Evolutionary conservation across 2,888 invertebrate genomes (phyloP), one percentile per base, ranked within the genome.

Genomic region (Tenthredo livida): DNA sequence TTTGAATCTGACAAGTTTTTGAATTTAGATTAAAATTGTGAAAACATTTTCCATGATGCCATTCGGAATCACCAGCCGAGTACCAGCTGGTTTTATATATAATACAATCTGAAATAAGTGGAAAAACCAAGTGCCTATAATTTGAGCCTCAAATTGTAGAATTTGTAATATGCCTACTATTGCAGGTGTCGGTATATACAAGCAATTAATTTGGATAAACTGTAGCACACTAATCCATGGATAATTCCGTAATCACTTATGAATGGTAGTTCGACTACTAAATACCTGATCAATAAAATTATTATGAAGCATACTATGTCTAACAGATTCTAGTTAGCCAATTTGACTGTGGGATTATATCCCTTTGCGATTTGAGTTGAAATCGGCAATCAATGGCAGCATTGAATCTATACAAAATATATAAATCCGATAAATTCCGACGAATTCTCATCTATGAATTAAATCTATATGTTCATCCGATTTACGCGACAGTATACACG

Each of bases 251-350:
- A 73, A 73, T 73, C 43, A 73, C 72, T 73, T 73, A 21, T 43
- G 12, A 47, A 73, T 40, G 43, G 43, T 43, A 73, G 40, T 73
- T 40, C 21, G 43, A 73, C 43, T 73, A 73, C 72, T 73, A 73
- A 73, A 73, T 43, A 73, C 25, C 72, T 43, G 72, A 73, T 73
- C 72, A 21, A 43, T 73, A 73, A 73, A 73, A 73, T 73, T 43
- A 43, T 73, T 40, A 73, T 73, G 43, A 43, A 73, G 43, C 72
- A 73, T 21, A 43, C 40, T 12, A 21, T 21, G 40, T 43, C 21
- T 21, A 73, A 73, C 72, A 21, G 43, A 73, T 17, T 43, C 12
- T 73, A 9, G 21, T 43, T 12, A 40, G 43, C 21, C 72, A 5
- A 43, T 73, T 73, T n/a, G 72, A 29, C 17, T 67, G 67, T 67